These are phyloP conservation scores for Yponomeuta malinellus DNA, from an alignment of 2,888 invertebrate species.

Conservation along the genomic window DNA sequence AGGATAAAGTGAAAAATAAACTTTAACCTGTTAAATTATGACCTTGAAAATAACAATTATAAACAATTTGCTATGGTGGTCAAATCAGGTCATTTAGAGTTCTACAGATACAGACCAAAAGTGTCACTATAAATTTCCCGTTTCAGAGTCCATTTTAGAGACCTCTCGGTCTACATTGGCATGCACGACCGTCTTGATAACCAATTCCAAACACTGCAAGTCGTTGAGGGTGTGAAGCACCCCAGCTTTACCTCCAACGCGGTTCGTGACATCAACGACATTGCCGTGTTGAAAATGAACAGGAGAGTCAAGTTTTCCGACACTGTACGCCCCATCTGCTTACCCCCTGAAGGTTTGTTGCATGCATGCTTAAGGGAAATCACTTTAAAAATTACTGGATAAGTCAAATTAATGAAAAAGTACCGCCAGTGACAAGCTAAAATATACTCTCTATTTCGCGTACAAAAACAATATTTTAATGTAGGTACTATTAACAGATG, in stretches of 20 bases:
- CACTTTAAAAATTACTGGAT: not conserved
- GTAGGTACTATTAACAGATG: not conserved
- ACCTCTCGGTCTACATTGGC: slow-evolving; percentile 62
- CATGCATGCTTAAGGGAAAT: not conserved
- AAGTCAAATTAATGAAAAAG: not conserved
- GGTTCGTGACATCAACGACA: slow-evolving; percentile 74
- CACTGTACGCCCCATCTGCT: slow-evolving; percentile 69
- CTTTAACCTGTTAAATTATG: too few relatives aligned
- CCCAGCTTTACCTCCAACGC: slow-evolving; percentile 70
- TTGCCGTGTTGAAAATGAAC: slow-evolving; percentile 70
- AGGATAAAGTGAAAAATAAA: too few relatives aligned
- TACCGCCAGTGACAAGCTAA: not conserved
- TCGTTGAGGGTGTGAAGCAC: slow-evolving; percentile 58
- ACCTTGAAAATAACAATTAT: too few relatives aligned
- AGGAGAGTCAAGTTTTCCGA: slow-evolving; percentile 55
- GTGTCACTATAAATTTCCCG: not conserved
- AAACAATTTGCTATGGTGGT: not conserved
- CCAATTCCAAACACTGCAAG: slow-evolving; percentile 36
- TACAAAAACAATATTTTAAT: not conserved
- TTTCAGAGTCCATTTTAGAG: slow-evolving; percentile 52
- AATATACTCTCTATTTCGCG: not conserved
- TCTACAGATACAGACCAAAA: too few relatives aligned
- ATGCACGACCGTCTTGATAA: slow-evolving; percentile 67
- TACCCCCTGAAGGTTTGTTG: slow-evolving; percentile 46
- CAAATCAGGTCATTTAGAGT: too few relatives aligned